Base-by-base conservation (phyloP, 2,797 vertebrate species). In the Myotis findleyi region DNA sequence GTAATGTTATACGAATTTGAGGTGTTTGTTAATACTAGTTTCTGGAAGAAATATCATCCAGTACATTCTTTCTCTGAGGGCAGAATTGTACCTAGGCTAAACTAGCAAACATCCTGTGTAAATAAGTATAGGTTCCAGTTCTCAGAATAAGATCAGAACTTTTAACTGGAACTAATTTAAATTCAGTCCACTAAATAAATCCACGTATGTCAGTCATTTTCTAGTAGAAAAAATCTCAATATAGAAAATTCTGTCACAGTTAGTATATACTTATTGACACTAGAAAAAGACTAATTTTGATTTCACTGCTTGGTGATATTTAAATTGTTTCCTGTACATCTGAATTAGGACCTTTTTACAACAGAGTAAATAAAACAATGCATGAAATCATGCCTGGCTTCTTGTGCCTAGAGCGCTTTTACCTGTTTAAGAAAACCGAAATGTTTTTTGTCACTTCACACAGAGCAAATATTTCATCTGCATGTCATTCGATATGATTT, bases 121-220 rank as follows among this genome's bases (percentile, higher is more conserved):
- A 95, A 89, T 89, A 75, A 10, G 0, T 59, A 38, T 77, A 51
- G 30, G 21, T 69, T 51, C 7, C 18, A 83, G 18, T 72, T 77
- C 77, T 95, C 77, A 89, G 27, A 93, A 76, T 85, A 86, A 94
- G 44, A 82, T 66, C 10, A 87, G 62, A 84, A 72, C 53, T 87
- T 95, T 92, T 23, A 87, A 27, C n/a, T 76, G 20, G 49, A 94
- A 71, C 77, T 80, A 66, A 75, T 69, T 89, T 89, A 91, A 85
- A 87, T 84, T 86, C 51, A 87, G 0, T 77, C 47, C 17, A 57
- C 20, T 66, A 33, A 11, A 81, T 83, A 79, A 75, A 36, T 79
- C 53, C 27, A 73, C 55, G 13, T 25, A 57, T 51, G 36, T 33
- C 33, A 6, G 53, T 76, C 9, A 77, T 44, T 76, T 89, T 25